A percentile compares a stretch with the other conserved stretches of the same genome.
Conservation (phyloP, 1,140 invertebrate species). For the Diprion similis region DNA sequence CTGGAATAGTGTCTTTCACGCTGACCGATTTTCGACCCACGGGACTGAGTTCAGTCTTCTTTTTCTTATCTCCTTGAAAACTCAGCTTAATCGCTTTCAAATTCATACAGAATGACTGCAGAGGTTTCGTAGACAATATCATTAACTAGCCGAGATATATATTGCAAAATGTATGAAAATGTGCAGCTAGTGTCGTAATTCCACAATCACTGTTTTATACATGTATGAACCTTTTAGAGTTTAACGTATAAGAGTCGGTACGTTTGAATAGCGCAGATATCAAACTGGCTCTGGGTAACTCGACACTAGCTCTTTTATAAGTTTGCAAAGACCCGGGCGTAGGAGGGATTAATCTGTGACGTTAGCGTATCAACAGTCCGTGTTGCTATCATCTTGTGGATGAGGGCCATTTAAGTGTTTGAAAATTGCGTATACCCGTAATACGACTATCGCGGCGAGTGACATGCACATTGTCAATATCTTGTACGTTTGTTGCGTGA, state of each 20-base stretch:
- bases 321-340: neutral
- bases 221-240: no score
- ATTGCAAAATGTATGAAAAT: no score
- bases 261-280: neutral
- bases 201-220: neutral
- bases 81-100: slow-evolving; percentile 23
- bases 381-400: neutral
- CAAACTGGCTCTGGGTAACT: slow-evolving; percentile 13
- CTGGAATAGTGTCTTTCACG: neutral
- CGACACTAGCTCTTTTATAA: slow-evolving; percentile 4
- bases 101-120: slow-evolving; percentile 30
- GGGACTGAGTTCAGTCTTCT: slow-evolving; percentile 4
- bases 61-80: neutral
- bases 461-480: no score
- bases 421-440: no score
- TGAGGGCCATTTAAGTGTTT: no score
- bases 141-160: slow-evolving; percentile 29
- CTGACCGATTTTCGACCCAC: neutral
- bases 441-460: no score
- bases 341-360: slow-evolving; percentile 11
- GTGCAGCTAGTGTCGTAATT: neutral
- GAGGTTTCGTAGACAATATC: slow-evolving; percentile 25
- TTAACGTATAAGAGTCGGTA: neutral
- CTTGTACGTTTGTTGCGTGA: no score
- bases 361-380: neutral